Percentiles rank a stretch among this genome's conserved stretches.
These are phyloP conservation scores for Caracal caracal DNA, from an alignment of 2,113 vertebrate genomes.

Conservation along the genomic window DNA sequence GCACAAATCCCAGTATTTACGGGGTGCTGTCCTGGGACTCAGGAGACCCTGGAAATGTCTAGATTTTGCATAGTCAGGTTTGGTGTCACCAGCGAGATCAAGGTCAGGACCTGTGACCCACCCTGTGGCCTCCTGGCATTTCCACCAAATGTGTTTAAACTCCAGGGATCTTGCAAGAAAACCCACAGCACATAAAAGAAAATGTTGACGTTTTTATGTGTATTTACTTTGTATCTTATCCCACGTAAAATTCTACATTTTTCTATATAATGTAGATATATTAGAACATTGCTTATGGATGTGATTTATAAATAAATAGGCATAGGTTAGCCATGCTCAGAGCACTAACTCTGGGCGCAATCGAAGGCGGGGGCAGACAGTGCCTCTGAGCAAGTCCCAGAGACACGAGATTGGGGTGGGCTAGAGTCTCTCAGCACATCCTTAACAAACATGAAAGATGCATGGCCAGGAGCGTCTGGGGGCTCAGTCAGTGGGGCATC, in stretches of 20 bases:
- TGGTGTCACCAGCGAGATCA: not conserved
- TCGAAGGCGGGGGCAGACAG: not conserved
- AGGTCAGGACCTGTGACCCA: not conserved
- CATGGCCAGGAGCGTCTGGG: no score
- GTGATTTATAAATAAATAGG: not conserved
- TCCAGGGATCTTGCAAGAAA: not conserved
- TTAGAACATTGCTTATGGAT: not conserved
- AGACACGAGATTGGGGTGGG: not conserved
- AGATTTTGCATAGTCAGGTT: not conserved
- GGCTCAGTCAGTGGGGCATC: no score
- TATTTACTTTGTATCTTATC: not conserved
- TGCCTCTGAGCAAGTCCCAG: not conserved
- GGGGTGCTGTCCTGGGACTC: not conserved
- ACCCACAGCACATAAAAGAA: no score
- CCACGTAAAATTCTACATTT: not conserved
- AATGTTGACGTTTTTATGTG: not conserved
- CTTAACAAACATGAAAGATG: not conserved
- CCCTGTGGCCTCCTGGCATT: not conserved
- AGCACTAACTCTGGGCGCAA: not conserved
- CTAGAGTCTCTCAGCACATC: no score
- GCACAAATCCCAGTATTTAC: not conserved
- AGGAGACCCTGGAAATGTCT: not conserved
- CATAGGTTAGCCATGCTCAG: not conserved
- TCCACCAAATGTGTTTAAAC: not conserved
- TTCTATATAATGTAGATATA: not conserved